Conservation (phyloP, 2,113 vertebrate genomes). For the Dasyurus viverrinus region DNA sequence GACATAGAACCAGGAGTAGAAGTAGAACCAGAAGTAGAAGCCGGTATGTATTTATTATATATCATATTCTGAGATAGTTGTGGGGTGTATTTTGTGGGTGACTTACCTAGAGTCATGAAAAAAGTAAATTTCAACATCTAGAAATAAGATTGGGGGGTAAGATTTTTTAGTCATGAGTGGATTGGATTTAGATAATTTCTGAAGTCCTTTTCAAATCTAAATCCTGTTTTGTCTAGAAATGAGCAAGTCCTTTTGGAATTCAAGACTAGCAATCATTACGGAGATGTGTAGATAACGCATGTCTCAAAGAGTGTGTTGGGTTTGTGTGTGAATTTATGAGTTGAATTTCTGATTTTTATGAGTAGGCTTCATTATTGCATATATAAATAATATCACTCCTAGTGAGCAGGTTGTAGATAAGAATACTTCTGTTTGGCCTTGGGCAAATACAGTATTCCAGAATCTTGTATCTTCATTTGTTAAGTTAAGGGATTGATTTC, state of each 20-base stretch:
- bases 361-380: neutral
- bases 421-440: neutral
- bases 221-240: neutral
- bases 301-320: neutral
- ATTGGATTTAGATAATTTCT: neutral
- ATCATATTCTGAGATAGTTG: too few species aligned
- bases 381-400: neutral
- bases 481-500: neutral
- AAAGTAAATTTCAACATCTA: neutral
- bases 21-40: slow-evolving; percentile 95
- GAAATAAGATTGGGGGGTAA: neutral
- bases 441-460: neutral
- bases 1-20: slow-evolving; percentile 91
- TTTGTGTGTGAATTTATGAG: neutral
- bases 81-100: too few species aligned
- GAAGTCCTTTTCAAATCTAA: neutral
- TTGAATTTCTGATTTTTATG: neutral
- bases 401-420: neutral
- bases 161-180: neutral
- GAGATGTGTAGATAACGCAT: neutral
- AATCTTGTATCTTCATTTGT: neutral
- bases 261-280: neutral
- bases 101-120: too few species aligned
- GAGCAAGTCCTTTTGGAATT: neutral
- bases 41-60: slow-evolving; percentile 84